phyloP scores from a whole-genome alignment of 2,797 vertebrate species.

The Spizella passerina region DNA sequence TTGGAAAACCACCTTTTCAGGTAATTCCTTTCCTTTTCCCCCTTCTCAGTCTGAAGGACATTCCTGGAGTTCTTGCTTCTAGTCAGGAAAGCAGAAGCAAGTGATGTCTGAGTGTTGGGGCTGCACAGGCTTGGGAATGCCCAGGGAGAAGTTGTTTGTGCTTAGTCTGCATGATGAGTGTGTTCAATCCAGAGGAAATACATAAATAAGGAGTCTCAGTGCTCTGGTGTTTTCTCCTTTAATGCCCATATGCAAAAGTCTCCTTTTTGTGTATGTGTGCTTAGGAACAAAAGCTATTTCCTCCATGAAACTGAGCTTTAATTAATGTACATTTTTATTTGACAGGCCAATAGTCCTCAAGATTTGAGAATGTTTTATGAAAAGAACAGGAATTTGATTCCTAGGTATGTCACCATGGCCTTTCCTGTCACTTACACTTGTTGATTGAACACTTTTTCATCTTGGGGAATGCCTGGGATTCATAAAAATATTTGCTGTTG shows the following conservation, averaged over 20 bases:
- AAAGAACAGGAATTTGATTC: slow-evolving; percentile 93
- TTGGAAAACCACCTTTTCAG: slow-evolving; percentile 97
- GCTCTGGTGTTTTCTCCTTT: neutral
- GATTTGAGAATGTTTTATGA: slow-evolving; percentile 97
- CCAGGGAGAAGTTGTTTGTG: neutral
- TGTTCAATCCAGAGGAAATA: neutral
- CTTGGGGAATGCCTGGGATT: neutral
- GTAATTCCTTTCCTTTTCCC: slow-evolving; percentile 58
- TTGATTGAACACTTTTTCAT: neutral
- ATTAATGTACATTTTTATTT: slow-evolving; percentile 44
- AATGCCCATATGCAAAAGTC: neutral
- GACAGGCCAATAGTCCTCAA: slow-evolving; percentile 94
- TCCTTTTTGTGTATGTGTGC: neutral
- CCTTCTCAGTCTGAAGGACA: neutral
- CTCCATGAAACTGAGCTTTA: neutral
- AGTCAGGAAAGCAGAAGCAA: neutral
- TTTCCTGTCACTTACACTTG: neutral
- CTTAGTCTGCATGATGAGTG: neutral
- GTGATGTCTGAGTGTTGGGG: neutral
- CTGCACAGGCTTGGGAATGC: neutral
- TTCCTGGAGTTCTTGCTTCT: neutral
- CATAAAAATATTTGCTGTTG: neutral
- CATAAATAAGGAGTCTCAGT: neutral
- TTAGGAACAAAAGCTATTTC: neutral
- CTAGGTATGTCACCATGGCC: slow-evolving; percentile 81